A percentile compares a stretch with the other conserved stretches of the same genome.
phyloP scores from a whole-genome alignment of 2,113 vertebrate genomes.

The Poecilia latipinna region DNA sequence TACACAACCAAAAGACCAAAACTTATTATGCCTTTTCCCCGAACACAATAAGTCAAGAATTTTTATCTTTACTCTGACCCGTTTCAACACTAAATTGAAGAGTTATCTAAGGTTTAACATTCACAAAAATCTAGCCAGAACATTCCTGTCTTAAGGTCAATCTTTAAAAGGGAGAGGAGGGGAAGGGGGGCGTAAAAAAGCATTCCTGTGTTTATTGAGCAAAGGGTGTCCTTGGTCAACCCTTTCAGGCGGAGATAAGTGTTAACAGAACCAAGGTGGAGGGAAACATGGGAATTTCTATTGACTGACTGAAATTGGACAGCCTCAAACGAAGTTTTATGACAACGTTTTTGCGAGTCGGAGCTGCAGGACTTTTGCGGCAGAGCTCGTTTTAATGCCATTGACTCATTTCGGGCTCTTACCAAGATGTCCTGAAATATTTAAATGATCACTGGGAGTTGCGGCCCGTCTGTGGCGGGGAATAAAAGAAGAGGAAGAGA shows the following conservation, averaged over 20 bases:
- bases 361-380: slow-evolving; percentile 49
- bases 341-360: slow-evolving; percentile 64
- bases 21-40: slow-evolving; percentile 44
- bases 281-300: slow-evolving; percentile 58
- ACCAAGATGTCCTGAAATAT: slow-evolving; percentile 75
- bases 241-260: slow-evolving; percentile 68
- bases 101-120: slow-evolving; percentile 60
- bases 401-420: slow-evolving; percentile 72
- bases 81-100: slow-evolving; percentile 57
- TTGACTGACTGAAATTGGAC: slow-evolving; percentile 72
- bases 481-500: slow-evolving; percentile 61
- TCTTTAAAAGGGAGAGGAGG: slow-evolving; percentile 59
- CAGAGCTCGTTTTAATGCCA: slow-evolving; percentile 64
- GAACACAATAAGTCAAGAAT: slow-evolving; percentile 55
- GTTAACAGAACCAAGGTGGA: slow-evolving; percentile 57
- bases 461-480: slow-evolving; percentile 61
- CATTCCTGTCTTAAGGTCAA: slow-evolving; percentile 68
- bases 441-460: slow-evolving; percentile 76
- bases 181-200: slow-evolving; percentile 27
- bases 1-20: slow-evolving; percentile 42
- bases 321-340: slow-evolving; percentile 70
- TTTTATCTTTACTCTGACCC: slow-evolving; percentile 53
- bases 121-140: slow-evolving; percentile 63
- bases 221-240: slow-evolving; percentile 68
- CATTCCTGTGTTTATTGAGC: slow-evolving; percentile 67